Conservation (phyloP, 2,797 vertebrate species). For the Diglossa cyanea region DNA sequence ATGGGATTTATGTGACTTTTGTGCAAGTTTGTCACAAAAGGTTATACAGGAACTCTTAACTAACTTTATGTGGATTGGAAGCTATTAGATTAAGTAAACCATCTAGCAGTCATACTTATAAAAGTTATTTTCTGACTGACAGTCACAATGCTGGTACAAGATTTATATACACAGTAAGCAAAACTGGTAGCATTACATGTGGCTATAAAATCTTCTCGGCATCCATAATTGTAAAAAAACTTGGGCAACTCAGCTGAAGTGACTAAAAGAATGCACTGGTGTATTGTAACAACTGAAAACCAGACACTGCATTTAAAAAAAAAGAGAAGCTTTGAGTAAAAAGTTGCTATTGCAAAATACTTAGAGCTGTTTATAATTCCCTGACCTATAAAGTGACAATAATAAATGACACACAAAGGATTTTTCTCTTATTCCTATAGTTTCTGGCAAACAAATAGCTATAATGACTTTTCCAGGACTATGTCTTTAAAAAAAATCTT, state of each 20-base stretch:
- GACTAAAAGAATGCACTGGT: constrained; percentile 1
- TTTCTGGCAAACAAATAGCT: constrained; percentile 49
- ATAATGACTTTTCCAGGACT: constrained; percentile 62
- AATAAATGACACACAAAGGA: constrained; percentile 51
- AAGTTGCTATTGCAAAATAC: constrained; percentile 40
- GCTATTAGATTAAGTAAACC: not conserved
- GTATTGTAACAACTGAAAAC: not conserved
- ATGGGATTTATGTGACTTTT: not conserved
- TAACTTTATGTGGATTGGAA: constrained; percentile 19
- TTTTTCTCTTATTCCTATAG: constrained; percentile 53
- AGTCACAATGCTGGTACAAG: not conserved
- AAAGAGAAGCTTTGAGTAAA: not conserved
- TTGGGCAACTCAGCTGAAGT: not conserved
- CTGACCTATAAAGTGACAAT: constrained; percentile 58
- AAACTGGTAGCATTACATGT: constrained; percentile 13
- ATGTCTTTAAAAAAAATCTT: constrained; percentile 15
- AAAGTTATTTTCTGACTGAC: constrained; percentile 12
- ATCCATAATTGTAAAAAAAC: not conserved
- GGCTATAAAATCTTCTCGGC: constrained; percentile 10
- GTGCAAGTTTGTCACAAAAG: not conserved
- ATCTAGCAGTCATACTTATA: not conserved
- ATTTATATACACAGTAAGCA: constrained; percentile 32
- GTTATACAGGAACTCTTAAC: not conserved
- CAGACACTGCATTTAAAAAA: constrained; percentile 14
- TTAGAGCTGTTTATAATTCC: constrained; percentile 59